These are phyloP conservation scores for Contarinia nasturtii DNA, from an alignment of 1,140 invertebrate species.

Conservation along the genomic window DNA sequence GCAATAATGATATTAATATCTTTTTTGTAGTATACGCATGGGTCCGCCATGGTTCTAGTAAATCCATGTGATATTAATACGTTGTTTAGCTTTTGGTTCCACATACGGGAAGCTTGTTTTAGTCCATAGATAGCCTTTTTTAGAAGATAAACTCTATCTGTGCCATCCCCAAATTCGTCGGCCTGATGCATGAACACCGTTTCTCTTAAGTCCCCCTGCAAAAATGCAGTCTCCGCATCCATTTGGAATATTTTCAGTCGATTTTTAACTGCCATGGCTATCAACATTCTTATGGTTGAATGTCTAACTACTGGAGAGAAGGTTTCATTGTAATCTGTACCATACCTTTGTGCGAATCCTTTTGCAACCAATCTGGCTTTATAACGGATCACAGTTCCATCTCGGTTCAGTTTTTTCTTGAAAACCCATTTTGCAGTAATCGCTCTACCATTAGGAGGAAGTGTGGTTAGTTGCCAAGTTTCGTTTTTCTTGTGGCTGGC, in stretches of 20 bases:
- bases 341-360: conserved; percentile 8
- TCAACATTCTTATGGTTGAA: conserved; percentile 7
- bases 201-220: conserved; percentile 10
- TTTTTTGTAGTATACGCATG: no score
- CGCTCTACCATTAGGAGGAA: conserved; percentile 7
- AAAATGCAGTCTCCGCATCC: conserved; percentile 10
- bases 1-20: no score
- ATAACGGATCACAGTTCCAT: neutral
- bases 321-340: conserved; percentile 10
- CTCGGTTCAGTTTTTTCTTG: conserved; percentile 1
- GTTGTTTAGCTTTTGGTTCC: conserved; percentile 12
- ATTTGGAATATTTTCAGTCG: conserved; percentile 10
- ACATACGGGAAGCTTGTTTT: conserved; percentile 4
- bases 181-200: conserved; percentile 23
- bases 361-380: conserved; percentile 11
- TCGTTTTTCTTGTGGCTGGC: conserved; percentile 5
- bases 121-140: conserved; percentile 1
- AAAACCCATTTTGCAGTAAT: conserved; percentile 11
- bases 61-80: conserved; percentile 6
- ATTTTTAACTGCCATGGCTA: conserved; percentile 10
- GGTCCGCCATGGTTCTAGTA: no score
- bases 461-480: conserved; percentile 8
- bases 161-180: conserved; percentile 6
- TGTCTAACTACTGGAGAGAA: conserved; percentile 7
- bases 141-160: conserved; percentile 3